Evolutionary conservation across 2,113 vertebrate species (phyloP).

Genomic region (Salminus brasiliensis): DNA sequence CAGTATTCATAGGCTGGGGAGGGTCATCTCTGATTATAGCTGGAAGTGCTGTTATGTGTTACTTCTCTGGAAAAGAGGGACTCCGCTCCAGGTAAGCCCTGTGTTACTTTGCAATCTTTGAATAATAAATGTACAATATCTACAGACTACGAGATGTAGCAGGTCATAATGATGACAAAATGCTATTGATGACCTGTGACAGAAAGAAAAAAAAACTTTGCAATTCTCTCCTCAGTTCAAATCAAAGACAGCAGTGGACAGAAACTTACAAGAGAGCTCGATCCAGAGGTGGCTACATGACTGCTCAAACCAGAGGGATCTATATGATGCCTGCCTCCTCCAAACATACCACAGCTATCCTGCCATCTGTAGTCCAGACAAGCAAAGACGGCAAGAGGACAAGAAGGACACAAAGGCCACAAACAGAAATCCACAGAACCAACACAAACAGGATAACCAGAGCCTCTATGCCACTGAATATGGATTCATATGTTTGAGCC

Average conservation of each 20-base stretch:
- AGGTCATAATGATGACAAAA: not conserved
- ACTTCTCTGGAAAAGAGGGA: conserved; percentile 73
- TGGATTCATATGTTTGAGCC: conserved; percentile 86
- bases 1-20: conserved; percentile 93
- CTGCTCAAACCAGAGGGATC: conserved; percentile 57
- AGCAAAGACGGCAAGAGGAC: conserved; percentile 28
- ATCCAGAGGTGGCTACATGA: conserved; percentile 63
- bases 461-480: conserved; percentile 76
- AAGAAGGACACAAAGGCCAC: not conserved
- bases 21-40: conserved; percentile 87
- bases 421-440: too few species aligned
- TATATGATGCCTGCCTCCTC: conserved; percentile 64
- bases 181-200: not conserved
- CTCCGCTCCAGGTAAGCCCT: conserved; percentile 60
- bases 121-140: not conserved
- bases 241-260: conserved; percentile 30
- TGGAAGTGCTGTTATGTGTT: conserved; percentile 84
- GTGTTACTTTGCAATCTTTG: not conserved
- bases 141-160: not conserved
- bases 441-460: conserved; percentile 5
- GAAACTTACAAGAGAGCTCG: conserved; percentile 49
- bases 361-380: conserved; percentile 13
- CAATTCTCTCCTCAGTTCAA: conserved; percentile 50
- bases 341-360: conserved; percentile 35
- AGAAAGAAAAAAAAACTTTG: not conserved